Conservation (phyloP, 2,888 invertebrate species). For the Amphimallon solstitiale region DNA sequence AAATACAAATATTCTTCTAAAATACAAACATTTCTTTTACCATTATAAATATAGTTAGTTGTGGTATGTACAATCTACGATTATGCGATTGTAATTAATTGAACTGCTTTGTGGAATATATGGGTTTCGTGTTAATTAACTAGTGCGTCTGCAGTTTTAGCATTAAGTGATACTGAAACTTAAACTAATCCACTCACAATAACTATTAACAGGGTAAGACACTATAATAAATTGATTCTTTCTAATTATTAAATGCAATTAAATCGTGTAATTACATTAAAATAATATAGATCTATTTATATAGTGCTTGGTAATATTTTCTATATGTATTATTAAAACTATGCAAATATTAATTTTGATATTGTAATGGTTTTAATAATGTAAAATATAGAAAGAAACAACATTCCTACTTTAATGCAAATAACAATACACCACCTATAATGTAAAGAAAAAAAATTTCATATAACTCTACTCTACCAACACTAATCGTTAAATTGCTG, state of each 20-base stretch:
- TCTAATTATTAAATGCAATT: slow-evolving; percentile 29
- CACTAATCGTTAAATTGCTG: too few relatives aligned
- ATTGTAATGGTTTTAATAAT: too few relatives aligned
- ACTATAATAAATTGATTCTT: slow-evolving; percentile 43
- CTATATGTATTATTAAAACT: too few relatives aligned
- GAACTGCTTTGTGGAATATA: slow-evolving; percentile 52
- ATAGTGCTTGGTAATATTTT: too few relatives aligned
- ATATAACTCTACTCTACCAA: too few relatives aligned
- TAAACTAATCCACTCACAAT: slow-evolving; percentile 53
- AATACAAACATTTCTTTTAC: background rate
- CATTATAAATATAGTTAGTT: slow-evolving; percentile 39
- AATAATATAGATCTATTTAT: too few relatives aligned
- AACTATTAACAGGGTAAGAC: slow-evolving; percentile 48
- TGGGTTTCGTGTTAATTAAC: slow-evolving; percentile 54
- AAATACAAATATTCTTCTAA: slow-evolving; percentile 14
- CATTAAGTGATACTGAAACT: slow-evolving; percentile 53
- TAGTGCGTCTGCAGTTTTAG: slow-evolving; percentile 53
- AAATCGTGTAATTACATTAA: too few relatives aligned
- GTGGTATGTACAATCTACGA: slow-evolving; percentile 21
- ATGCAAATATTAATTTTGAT: too few relatives aligned
- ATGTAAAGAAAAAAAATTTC: too few relatives aligned
- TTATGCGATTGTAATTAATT: slow-evolving; percentile 31
- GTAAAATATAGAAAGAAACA: too few relatives aligned
- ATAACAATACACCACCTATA: too few relatives aligned
- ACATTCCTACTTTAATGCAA: too few relatives aligned